Conservation (phyloP, 1,140 invertebrate species). For the Drosophila neocordata region DNA sequence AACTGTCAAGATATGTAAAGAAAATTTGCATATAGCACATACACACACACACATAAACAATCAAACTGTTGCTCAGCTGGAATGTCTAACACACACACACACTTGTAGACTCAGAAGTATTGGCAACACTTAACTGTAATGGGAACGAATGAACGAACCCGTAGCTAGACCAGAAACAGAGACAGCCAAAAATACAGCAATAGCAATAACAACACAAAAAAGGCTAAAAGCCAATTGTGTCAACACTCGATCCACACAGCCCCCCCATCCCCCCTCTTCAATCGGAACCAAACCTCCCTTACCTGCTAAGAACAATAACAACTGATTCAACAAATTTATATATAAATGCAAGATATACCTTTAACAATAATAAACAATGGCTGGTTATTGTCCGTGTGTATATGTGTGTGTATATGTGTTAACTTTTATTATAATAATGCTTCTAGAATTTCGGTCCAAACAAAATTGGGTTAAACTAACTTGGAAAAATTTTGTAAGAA, state of each 20-base stretch:
- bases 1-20: slow-evolving; percentile 59
- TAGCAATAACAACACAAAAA: slow-evolving; percentile 23
- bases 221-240: slow-evolving; percentile 77
- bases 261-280: background rate
- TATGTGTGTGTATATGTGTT: background rate
- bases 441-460: background rate
- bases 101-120: slow-evolving; percentile 35
- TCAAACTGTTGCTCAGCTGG: slow-evolving; percentile 69
- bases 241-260: slow-evolving; percentile 50
- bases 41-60: too few species aligned
- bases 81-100: slow-evolving; percentile 54
- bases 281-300: background rate
- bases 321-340: slow-evolving; percentile 51
- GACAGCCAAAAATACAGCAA: slow-evolving; percentile 12
- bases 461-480: slow-evolving; percentile 4
- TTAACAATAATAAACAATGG: slow-evolving; percentile 3
- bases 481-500: background rate
- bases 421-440: background rate
- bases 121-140: slow-evolving; percentile 42
- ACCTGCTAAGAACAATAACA: slow-evolving; percentile 30
- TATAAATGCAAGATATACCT: slow-evolving; percentile 3
- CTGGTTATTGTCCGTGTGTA: background rate
- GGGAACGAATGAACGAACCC: slow-evolving; percentile 1
- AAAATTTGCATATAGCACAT: slow-evolving; percentile 73
- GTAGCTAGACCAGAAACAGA: slow-evolving; percentile 8